Percentiles rank a stretch among this genome's conserved stretches.
phyloP scores from a whole-genome alignment of 2,113 vertebrate species.

The Lepus europaeus region DNA sequence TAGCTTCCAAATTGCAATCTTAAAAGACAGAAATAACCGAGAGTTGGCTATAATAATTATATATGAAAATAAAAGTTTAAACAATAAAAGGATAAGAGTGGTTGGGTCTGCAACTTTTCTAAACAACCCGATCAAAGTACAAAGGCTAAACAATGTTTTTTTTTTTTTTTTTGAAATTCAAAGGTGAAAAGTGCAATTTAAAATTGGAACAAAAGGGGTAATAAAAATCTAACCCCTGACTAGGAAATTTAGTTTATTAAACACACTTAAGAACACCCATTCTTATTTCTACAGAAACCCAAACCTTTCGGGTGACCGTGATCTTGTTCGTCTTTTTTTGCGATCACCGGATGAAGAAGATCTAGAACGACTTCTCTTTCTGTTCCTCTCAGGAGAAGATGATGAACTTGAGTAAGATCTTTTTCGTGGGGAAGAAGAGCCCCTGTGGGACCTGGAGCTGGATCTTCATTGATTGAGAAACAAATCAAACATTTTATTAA shows the following conservation, averaged over 20 bases:
- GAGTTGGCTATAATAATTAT: conserved; percentile 77
- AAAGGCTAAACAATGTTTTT: conserved; percentile 47
- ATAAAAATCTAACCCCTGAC: conserved; percentile 63
- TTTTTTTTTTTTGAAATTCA: conserved; percentile 58
- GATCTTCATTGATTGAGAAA: conserved; percentile 97
- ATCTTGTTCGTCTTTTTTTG: conserved; percentile 99
- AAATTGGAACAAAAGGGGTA: conserved; percentile 47
- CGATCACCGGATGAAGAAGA: conserved; percentile 96
- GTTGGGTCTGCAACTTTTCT: conserved; percentile 40
- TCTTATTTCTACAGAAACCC: conserved; percentile 99
- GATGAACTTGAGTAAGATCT: conserved; percentile 95
- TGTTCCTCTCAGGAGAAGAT: conserved; percentile 95
- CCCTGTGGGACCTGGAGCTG: conserved; percentile 99
- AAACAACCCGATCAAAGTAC: conserved; percentile 51
- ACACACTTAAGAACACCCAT: conserved; percentile 89
- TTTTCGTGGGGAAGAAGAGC: conserved; percentile 96
- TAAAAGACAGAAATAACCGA: conserved; percentile 77
- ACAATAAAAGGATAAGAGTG: conserved; percentile 53
- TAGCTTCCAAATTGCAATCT: conserved; percentile 53
- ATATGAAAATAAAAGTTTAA: conserved; percentile 66
- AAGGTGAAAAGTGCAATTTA: conserved; percentile 59
- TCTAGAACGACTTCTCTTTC: conserved; percentile 98
- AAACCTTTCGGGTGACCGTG: conserved; percentile 99
- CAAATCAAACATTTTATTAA: conserved; percentile 93
- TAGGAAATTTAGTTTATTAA: conserved; percentile 72